Evolutionary conservation across 2,888 invertebrate genomes (phyloP).

Genomic region (Gortyna flavago): DNA sequence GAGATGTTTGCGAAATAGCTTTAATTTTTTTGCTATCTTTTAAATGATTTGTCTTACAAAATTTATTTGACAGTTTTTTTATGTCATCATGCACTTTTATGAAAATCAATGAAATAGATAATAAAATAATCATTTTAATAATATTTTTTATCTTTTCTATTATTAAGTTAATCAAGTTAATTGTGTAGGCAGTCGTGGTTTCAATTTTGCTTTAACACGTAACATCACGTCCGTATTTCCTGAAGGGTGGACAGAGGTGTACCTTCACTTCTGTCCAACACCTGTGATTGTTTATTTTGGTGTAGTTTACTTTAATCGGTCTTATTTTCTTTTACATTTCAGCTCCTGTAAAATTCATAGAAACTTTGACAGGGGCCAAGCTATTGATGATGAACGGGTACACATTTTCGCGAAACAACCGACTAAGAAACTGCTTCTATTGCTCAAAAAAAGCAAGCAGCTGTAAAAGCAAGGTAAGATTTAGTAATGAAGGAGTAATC

Average conservation of each 20-base stretch:
- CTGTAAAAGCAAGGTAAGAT: slow-evolving; percentile 25
- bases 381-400: slow-evolving; percentile 49
- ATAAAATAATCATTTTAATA: not conserved
- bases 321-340: slow-evolving; percentile 2
- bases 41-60: not conserved
- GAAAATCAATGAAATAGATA: not conserved
- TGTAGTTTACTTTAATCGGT: not conserved
- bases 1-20: not conserved
- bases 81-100: not conserved
- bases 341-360: slow-evolving; percentile 33
- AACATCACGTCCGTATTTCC: too few species aligned
- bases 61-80: not conserved
- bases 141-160: not conserved
- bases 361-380: slow-evolving; percentile 29
- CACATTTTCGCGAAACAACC: slow-evolving; percentile 41
- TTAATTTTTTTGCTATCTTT: not conserved
- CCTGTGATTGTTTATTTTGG: not conserved
- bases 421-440: slow-evolving; percentile 35
- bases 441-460: slow-evolving; percentile 36
- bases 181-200: too few species aligned
- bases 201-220: not conserved
- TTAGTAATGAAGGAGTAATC: slow-evolving; percentile 18
- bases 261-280: not conserved
- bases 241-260: not conserved
- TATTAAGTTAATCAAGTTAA: not conserved